These are phyloP conservation scores for Bruchidius siliquastri DNA, from an alignment of 2,888 invertebrate genomes.

Conservation along the genomic window DNA sequence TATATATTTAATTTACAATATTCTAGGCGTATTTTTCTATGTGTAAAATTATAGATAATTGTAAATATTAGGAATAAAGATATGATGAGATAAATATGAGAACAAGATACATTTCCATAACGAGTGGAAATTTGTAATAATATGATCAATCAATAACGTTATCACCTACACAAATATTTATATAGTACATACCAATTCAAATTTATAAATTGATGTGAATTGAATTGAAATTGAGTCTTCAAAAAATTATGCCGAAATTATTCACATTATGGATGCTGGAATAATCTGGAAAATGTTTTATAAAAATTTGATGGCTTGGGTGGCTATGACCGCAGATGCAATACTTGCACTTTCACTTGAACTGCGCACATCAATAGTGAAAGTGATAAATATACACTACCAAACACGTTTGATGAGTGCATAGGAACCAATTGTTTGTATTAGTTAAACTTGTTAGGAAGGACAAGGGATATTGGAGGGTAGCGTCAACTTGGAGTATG, in stretches of 20 bases:
- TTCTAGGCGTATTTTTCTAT: not conserved
- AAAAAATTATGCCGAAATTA: no score
- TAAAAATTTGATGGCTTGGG: no score
- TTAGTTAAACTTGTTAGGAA: no score
- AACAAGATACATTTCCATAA: not conserved
- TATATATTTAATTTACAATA: not conserved
- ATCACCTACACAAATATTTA: not conserved
- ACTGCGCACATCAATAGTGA: not conserved
- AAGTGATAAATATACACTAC: not conserved
- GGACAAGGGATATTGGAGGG: no score
- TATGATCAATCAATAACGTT: not conserved
- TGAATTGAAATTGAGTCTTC: no score
- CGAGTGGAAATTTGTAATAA: not conserved
- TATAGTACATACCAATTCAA: not conserved
- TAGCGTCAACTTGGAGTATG: no score
- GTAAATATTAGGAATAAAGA: not conserved
- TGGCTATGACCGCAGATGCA: not conserved
- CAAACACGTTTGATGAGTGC: no score
- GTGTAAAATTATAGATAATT: not conserved
- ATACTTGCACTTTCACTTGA: not conserved
- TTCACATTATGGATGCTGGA: no score
- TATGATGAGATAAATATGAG: not conserved
- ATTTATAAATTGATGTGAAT: no score
- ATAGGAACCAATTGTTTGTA: no score
- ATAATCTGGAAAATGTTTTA: not conserved